Evolutionary conservation across 2,113 vertebrate genomes (phyloP), one percentile per base, ranked within the genome.

Genomic region (Brachirus orientalis): DNA sequence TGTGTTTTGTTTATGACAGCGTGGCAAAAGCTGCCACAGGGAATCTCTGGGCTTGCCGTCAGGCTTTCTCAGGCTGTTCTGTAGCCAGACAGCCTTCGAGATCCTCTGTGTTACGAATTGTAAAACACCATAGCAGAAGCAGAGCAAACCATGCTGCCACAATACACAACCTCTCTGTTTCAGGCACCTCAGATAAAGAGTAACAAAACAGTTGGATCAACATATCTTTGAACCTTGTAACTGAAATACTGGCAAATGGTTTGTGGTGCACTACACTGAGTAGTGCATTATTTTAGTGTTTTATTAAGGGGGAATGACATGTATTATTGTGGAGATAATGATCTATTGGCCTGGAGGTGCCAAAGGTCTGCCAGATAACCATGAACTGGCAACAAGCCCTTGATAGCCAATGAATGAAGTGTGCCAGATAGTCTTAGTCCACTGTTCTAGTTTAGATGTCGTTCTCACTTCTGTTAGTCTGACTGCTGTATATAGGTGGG

Each of bases 1-100:
- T 89, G 89, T 90, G 89, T 90, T 90, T 91, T 91, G 89, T 90
- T 90, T 89, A 87, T 89, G 86, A 88, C 80, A 80, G 86, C 87
- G 86, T 86, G 85, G 90, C 86, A 85, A 88, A 90, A 85, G 86
- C 85, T 88, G 87, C 87, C 90, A 90, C 72, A 51, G 89, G 84
- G 86, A 90, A 89, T 87, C 89, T 89, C 83, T 77, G 84, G 88
- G 80, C 86, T 87, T 75, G 68, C 80, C 77, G 82, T 88, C 85
- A 87, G 83, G 80, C 83, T 86, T 89, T 82, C 82, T 86, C 83
- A 82, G 82, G 75, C 87, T 87, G 82, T 88, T 88, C 84, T 70
- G 75, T 77, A 86, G 87, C 82, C 87, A 84, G 86, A 79, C 90
- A 87, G 87, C 87, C 83, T 85, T 83, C 75, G 63, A 84, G 85